Percentiles rank a stretch among this genome's conserved stretches.
phyloP scores from a whole-genome alignment of 2,888 invertebrate species.

The Prosapia bicincta region DNA sequence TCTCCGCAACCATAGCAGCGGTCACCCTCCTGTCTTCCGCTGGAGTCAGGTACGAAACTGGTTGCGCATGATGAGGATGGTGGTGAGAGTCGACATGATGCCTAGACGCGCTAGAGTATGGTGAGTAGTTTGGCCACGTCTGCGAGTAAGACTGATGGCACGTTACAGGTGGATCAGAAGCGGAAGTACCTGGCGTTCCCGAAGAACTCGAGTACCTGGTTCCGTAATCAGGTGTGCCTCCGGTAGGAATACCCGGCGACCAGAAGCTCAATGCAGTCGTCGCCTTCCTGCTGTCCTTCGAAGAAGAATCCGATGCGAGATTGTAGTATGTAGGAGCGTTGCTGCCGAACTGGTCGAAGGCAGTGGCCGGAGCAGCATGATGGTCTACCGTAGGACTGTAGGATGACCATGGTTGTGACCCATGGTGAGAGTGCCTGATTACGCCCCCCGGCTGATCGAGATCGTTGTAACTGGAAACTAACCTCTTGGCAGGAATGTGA shows the following conservation, averaged over 20 bases:
- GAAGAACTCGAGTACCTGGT: slow-evolving; percentile 50
- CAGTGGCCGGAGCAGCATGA: slow-evolving; percentile 48
- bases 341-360: slow-evolving; percentile 62
- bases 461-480: slow-evolving; percentile 51
- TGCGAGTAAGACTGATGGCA: slow-evolving; percentile 57
- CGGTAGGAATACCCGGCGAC: slow-evolving; percentile 59
- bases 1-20: slow-evolving; percentile 54
- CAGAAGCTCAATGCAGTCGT: slow-evolving; percentile 61
- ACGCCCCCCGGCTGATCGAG: slow-evolving; percentile 56
- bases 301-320: slow-evolving; percentile 60
- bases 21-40: slow-evolving; percentile 66
- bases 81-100: slow-evolving; percentile 52
- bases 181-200: slow-evolving; percentile 42
- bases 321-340: slow-evolving; percentile 72
- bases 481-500: slow-evolving; percentile 86
- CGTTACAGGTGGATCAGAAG: slow-evolving; percentile 48
- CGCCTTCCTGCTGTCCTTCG: slow-evolving; percentile 57
- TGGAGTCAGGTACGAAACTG: slow-evolving; percentile 60
- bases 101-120: slow-evolving; percentile 59
- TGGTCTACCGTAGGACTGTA: slow-evolving; percentile 60
- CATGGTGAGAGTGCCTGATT: slow-evolving; percentile 68
- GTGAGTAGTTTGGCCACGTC: slow-evolving; percentile 67
- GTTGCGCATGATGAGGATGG: slow-evolving; percentile 56
- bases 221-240: slow-evolving; percentile 55
- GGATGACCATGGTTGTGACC: slow-evolving; percentile 60